A percentile compares a stretch with the other conserved stretches of the same genome.
These are phyloP conservation scores for Amphipyra tragopoginis DNA, from an alignment of 2,888 invertebrate genomes.

Conservation along the genomic window DNA sequence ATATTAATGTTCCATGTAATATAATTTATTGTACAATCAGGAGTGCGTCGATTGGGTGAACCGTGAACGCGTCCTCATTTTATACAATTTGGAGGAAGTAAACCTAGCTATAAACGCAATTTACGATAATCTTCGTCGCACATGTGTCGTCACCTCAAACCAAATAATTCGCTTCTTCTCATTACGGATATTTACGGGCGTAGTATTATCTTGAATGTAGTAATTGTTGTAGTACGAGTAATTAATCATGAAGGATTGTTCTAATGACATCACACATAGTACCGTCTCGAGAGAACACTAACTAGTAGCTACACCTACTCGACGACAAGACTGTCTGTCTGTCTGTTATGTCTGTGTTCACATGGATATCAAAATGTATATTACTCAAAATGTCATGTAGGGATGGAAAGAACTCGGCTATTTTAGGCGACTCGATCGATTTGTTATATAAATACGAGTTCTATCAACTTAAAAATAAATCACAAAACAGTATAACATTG, in stretches of 20 bases:
- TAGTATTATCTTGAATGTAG: constrained; percentile 4
- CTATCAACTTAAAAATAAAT: constrained; percentile 26
- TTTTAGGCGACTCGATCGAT: constrained; percentile 34
- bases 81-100: constrained; percentile 34
- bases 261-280: too few species aligned
- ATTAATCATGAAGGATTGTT: constrained; percentile 6
- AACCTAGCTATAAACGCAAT: constrained; percentile 31
- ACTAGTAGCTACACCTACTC: not conserved
- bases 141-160: constrained; percentile 29
- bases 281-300: too few species aligned
- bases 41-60: constrained; percentile 17
- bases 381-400: constrained; percentile 13
- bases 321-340: constrained; percentile 5
- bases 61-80: constrained; percentile 29
- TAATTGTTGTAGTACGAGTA: constrained; percentile 14
- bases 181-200: constrained; percentile 11
- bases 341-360: constrained; percentile 18
- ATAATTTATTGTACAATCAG: constrained; percentile 14
- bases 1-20: not conserved
- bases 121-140: constrained; percentile 39
- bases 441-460: constrained; percentile 11
- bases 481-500: constrained; percentile 13
- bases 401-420: constrained; percentile 15
- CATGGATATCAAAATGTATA: constrained; percentile 5
- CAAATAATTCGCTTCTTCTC: constrained; percentile 25